phyloP scores from a whole-genome alignment of 2,113 vertebrate species.

The Microtus pennsylvanicus region DNA sequence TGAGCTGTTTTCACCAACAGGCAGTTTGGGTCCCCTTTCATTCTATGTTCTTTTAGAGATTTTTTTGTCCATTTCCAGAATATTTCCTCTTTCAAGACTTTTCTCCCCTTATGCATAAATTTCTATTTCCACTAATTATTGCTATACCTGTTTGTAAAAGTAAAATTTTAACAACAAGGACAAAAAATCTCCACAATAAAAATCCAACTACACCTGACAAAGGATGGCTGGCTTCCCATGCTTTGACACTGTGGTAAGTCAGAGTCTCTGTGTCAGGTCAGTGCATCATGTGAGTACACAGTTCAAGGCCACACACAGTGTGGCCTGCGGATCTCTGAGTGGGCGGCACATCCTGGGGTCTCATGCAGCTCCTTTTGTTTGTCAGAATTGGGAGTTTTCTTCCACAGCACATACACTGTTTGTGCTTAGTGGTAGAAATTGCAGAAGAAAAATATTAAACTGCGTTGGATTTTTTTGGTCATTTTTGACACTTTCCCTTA shows the following conservation, averaged over 20 bases:
- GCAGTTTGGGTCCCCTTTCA: not conserved
- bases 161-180: not conserved
- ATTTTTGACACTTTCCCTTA: not conserved
- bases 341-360: not conserved
- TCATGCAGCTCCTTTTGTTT: not conserved
- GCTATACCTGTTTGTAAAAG: not conserved
- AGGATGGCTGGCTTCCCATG: not conserved
- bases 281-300: not conserved
- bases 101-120: not conserved
- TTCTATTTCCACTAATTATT: constrained; percentile 24
- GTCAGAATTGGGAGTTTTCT: not conserved
- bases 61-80: constrained; percentile 36
- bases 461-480: not conserved
- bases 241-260: not conserved
- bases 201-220: constrained; percentile 29
- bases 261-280: not conserved
- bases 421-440: not conserved
- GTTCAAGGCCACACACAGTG: no score
- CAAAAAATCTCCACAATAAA: not conserved
- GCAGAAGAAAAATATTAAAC: not conserved
- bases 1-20: not conserved
- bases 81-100: not conserved
- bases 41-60: not conserved
- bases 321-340: not conserved
- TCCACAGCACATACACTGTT: not conserved